Base-by-base conservation (phyloP, 2,113 vertebrate genomes). In the Grammomys surdaster region DNA sequence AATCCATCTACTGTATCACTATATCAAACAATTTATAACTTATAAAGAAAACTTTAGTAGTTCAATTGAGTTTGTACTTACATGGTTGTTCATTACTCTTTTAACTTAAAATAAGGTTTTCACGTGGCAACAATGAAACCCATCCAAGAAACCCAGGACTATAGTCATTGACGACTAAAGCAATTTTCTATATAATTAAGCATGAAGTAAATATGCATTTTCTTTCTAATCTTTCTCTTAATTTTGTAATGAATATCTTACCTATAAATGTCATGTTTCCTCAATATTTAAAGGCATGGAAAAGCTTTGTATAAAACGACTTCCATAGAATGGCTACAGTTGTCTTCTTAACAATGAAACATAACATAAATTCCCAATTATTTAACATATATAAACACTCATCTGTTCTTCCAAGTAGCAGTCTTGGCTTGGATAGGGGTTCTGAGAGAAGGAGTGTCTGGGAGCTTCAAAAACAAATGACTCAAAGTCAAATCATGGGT, bases 61-160 rank as follows among this genome's bases (percentile, higher is more conserved):
- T 69, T 82, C 90, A 96, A 24, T 92, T 26, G 86, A n/a, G 7
- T 80, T 89, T 94, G 8, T 43, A 48, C 22, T 80, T 84, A 84
- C 58, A 19, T 10, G 12, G 69, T 22, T 80, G 16, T 3, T 70
- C 90, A 43, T 43, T 86, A 2, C 36, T 89, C 40, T 67, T 89
- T 89, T 91, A 67, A 88, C n/a, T 56, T 31, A 89, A 88, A 72
- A 56, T 7, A 40, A 92, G 31, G 82, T 86, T 94, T 96, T 95
- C 58, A 82, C 75, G 54, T n/a, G 7, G 31, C 72, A 94, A 90
- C 76, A 22, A 4, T 36, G 12, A 17, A 65, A 67, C 28, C 80
- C 51, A 90, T n/a, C 33, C 6, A n/a, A 88, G 54, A 93, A 78
- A 78, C 33, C 56, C 46, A 87, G 69, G 31, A 33, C 60, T 51